Percentiles rank a stretch among this genome's conserved stretches.
Conservation (phyloP, 1,140 invertebrate species). For the Fopius arisanus region DNA sequence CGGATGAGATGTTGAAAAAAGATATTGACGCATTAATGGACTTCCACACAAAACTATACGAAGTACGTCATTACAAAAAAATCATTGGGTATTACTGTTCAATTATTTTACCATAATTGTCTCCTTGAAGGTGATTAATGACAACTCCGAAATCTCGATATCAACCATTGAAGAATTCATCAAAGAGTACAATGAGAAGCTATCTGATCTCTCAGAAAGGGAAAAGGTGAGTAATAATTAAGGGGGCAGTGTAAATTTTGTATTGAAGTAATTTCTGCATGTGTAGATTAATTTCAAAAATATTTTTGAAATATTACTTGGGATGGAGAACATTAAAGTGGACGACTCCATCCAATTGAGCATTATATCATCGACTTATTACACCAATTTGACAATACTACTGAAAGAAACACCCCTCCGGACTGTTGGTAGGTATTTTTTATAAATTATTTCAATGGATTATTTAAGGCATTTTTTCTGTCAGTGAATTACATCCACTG, state of each 20-base stretch:
- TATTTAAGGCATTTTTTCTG: background rate
- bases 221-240: background rate
- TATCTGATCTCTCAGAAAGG: background rate
- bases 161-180: background rate
- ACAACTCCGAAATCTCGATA: background rate
- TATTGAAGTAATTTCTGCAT: background rate
- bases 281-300: background rate
- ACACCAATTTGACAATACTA: background rate
- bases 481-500: conserved; percentile 34
- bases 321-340: background rate
- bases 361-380: background rate
- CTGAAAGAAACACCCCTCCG: background rate
- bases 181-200: background rate
- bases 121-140: background rate
- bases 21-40: conserved; percentile 26
- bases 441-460: background rate
- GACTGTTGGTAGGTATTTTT: conserved; percentile 18
- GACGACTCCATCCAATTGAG: background rate
- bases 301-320: background rate
- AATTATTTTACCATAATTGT: background rate
- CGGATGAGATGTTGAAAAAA: conserved; percentile 5
- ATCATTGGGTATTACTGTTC: background rate
- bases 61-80: background rate
- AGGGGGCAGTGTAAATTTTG: background rate
- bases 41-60: conserved; percentile 28